phyloP scores from a whole-genome alignment of 2,113 vertebrate genomes.

The Egretta garzetta region DNA sequence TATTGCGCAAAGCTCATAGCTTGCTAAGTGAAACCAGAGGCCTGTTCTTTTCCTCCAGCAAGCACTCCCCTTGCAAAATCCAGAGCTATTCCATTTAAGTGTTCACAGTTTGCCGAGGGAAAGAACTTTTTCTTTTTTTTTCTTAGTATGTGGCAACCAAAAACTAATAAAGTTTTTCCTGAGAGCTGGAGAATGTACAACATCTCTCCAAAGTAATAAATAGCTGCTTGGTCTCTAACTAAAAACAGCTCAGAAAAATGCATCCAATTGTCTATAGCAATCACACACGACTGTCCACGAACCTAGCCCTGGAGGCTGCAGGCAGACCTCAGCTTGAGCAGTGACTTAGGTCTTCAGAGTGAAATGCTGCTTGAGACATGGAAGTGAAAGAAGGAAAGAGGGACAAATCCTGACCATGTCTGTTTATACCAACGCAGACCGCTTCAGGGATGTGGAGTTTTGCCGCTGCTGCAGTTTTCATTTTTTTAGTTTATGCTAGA shows the following conservation, averaged over 20 bases:
- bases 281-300: neutral
- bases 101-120: neutral
- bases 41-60: neutral
- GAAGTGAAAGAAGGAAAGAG: neutral
- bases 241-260: conserved; percentile 10
- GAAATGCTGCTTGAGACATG: neutral
- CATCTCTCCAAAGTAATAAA: conserved; percentile 8
- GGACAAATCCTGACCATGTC: neutral
- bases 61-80: neutral
- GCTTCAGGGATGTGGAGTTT: neutral
- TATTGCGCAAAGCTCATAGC: neutral
- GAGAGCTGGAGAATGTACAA: neutral
- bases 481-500: neutral
- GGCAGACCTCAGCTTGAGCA: neutral
- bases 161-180: neutral
- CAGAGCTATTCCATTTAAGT: neutral
- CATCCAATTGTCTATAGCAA: neutral
- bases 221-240: neutral
- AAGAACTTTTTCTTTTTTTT: neutral
- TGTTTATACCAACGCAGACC: neutral
- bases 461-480: neutral
- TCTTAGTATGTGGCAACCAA: neutral
- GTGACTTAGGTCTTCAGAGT: neutral
- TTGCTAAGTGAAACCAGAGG: conserved; percentile 30
- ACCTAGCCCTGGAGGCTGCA: neutral